Evolutionary conservation across 2,888 invertebrate species (phyloP).

Genomic region (Thera obeliscata): DNA sequence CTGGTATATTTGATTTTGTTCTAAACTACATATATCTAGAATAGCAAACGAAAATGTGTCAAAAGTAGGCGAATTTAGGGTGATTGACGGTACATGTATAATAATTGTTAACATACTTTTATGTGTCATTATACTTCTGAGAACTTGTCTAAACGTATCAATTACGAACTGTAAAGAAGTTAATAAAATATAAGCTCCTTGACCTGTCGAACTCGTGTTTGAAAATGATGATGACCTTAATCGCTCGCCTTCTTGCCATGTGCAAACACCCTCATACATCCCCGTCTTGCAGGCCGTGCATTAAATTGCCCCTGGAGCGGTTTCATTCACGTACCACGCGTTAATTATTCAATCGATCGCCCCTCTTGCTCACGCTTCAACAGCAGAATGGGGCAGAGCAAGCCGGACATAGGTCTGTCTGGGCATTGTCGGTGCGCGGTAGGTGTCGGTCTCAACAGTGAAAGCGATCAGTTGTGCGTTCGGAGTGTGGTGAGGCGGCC

Average conservation of each 20-base stretch:
- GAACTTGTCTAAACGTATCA: conserved; percentile 64
- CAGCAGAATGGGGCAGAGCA: conserved; percentile 42
- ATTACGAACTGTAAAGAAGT: conserved; percentile 59
- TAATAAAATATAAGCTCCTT: conserved; percentile 65
- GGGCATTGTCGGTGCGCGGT: conserved; percentile 26
- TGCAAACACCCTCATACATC: conserved; percentile 63
- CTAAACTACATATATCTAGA: too few relatives aligned
- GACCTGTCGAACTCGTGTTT: conserved; percentile 47
- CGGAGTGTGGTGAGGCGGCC: conserved; percentile 62
- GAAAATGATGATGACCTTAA: conserved; percentile 71
- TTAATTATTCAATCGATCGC: conserved; percentile 74
- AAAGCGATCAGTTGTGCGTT: conserved; percentile 64
- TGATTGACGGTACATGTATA: too few relatives aligned
- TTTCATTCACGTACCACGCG: conserved; percentile 67
- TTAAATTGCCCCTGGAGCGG: conserved; percentile 59
- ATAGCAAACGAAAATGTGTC: too few relatives aligned
- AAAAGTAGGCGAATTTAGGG: too few relatives aligned
- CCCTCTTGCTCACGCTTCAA: conserved; percentile 50
- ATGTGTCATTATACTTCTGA: conserved; percentile 55
- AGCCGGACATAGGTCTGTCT: conserved; percentile 50
- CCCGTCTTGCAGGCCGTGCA: conserved; percentile 66
- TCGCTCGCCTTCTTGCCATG: conserved; percentile 56
- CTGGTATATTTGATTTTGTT: too few relatives aligned
- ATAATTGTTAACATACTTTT: conserved; percentile 49
- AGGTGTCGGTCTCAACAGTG: conserved; percentile 39